Evolutionary conservation across 1,140 invertebrate genomes (phyloP).

Genomic region (Camponotus floridanus): DNA sequence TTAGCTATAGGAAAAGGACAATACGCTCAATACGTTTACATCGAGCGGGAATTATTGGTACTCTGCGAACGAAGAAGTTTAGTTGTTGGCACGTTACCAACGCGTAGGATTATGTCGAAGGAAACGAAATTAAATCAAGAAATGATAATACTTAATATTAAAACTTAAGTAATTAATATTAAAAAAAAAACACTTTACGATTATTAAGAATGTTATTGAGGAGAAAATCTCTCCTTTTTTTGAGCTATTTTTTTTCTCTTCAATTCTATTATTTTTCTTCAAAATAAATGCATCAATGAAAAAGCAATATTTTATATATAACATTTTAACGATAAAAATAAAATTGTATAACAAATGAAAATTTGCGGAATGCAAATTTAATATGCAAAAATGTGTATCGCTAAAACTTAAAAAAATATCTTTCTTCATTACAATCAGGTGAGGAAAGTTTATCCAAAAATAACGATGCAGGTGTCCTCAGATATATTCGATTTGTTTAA

Average conservation of each 20-base stretch:
- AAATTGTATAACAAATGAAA: not conserved
- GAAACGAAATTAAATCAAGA: conserved; percentile 71
- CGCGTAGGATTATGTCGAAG: conserved; percentile 66
- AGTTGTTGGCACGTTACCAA: conserved; percentile 63
- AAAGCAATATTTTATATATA: not conserved
- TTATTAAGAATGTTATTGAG: not conserved
- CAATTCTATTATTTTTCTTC: not conserved
- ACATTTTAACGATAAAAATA: not conserved
- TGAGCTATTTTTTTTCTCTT: not conserved
- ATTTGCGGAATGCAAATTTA: not conserved
- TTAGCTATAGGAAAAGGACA: conserved; percentile 32
- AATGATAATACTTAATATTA: not conserved
- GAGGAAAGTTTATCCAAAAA: not conserved
- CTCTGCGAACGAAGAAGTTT: conserved; percentile 29
- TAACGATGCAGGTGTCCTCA: not conserved
- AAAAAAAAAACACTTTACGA: conserved; percentile 13
- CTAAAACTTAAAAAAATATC: not conserved
- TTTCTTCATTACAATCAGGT: not conserved
- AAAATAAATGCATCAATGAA: not conserved
- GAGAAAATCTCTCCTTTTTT: not conserved
- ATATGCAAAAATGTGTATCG: not conserved
- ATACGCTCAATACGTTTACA: conserved; percentile 43
- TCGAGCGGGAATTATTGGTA: conserved; percentile 57
- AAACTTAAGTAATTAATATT: conserved; percentile 56
- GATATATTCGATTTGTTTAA: not conserved